Evolutionary conservation across 2,797 vertebrate species (phyloP), one percentile per base, ranked within the genome.

Genomic region (Delichon dasypus): DNA sequence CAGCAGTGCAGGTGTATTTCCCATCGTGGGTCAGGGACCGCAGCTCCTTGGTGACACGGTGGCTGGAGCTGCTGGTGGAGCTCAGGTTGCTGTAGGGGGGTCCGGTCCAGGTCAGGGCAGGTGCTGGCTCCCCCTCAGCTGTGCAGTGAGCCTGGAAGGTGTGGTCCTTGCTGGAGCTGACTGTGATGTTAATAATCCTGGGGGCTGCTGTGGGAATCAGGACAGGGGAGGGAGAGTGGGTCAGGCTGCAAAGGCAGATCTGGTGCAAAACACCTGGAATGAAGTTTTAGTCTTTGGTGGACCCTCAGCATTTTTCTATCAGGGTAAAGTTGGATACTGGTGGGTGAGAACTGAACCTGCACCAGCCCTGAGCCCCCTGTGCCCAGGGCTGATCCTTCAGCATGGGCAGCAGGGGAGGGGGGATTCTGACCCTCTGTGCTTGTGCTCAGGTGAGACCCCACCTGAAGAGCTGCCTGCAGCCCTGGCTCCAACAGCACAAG

Each of bases 1-100:
- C 96, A 14, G 99, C 98, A 0, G 97, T 98, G 77, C 99, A 99
- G 55, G 98, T 99, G 97, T 99, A 99, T 55, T 98, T 98, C 16
- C 98, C 98, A 0, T 98, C 99, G 0, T 98, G 97, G 23, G 93
- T 96, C 89, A 99, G 96, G 25, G 97, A 97, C 1, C 54, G 97
- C 72, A 99, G 98, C 96, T 98, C 98, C 61, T 97, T 98, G 60
- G 98, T 98, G 65, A 98, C 96, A 2, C 97, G 98, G 94, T 98
- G 98, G 88, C 92, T 32, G 38, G 17, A 50, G 55, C 67, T 79
- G 18, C 88, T 94, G 23, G 10, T 30, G 5, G 93, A 54, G 4
- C 96, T 95, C 36, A 51, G 4, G 70, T 96, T 96, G 92, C 76
- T 81, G 53, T 83, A 57, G 36, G 53, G 62, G 0, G 98, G 97